Evolutionary conservation across 2,888 invertebrate species (phyloP), one percentile per base, ranked within the genome.

Genomic region (Brachyptera risi): DNA sequence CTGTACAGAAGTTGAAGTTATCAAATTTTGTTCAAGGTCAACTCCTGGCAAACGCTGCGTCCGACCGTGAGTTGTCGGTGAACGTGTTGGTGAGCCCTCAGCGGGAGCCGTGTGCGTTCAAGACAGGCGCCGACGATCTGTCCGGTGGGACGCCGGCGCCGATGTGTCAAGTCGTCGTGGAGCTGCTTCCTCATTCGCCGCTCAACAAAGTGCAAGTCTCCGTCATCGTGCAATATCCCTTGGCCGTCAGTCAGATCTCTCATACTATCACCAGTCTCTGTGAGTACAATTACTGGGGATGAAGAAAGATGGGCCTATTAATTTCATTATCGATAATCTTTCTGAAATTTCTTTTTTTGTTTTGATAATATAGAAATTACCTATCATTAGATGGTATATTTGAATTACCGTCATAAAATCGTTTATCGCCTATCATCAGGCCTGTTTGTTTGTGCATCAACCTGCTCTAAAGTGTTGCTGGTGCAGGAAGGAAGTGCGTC

Each of bases 201-300:
- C 73, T 89, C 21, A 79, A 83, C 64, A 85, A 84, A 71, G 76
- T 90, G 23, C 88, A 90, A 75, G 74, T 90, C 24, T 78, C 82
- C 5, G 78, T 87, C 47, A 75, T 78, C 24, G 83, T 83, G 31
- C 72, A 76, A 31, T 75, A 78, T 44, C 86, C 87, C 0, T 75
- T 87, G 51, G 68, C 77, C 42, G 78, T 79, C 65, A 63, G 68
- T 19, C 75, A 74, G 0, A 65, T 69, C 47, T 69, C 70, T 1
- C 68, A 72, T 63, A 71, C 72, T 67, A 72, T 71, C 51, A 70
- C 66, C 35, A 74, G 73, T 65, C 66, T 76, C 11, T 70, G 68
- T 54, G 68, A 63, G 67, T 67, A 26, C 1, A 7, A 13, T 72
- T 81, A 47, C 7, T 7, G 5, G 5, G 11, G 11, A 31, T 11